These are phyloP conservation scores for Eretmochelys imbricata DNA, from an alignment of 2,113 vertebrate genomes.

Conservation along the genomic window DNA sequence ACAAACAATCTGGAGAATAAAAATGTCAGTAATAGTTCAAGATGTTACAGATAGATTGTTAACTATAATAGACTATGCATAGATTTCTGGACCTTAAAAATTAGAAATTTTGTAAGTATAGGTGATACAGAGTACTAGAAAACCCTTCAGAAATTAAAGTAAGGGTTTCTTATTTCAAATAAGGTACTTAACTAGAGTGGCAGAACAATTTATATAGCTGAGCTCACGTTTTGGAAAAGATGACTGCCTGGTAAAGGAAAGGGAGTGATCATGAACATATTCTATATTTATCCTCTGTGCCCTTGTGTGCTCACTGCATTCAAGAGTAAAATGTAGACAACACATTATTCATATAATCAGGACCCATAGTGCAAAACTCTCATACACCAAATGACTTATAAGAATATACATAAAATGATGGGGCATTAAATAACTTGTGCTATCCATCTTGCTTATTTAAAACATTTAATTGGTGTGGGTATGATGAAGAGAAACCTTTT, in stretches of 20 bases:
- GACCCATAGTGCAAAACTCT: background rate
- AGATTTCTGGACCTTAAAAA: background rate
- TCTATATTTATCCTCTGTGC: slow-evolving; percentile 74
- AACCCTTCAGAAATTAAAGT: background rate
- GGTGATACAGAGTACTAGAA: background rate
- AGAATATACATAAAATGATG: slow-evolving; percentile 3
- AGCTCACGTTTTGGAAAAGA: slow-evolving; percentile 75
- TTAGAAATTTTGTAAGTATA: background rate
- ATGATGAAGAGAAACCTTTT: background rate
- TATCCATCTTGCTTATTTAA: background rate
- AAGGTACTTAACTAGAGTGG: background rate
- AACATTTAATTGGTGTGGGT: background rate
- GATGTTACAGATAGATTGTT: background rate
- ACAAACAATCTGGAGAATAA: background rate
- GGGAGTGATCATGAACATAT: slow-evolving; percentile 37
- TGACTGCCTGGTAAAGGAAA: slow-evolving; percentile 52
- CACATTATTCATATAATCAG: slow-evolving; percentile 48
- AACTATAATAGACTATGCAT: background rate
- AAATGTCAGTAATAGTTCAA: background rate
- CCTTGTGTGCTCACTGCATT: slow-evolving; percentile 59
- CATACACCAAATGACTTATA: slow-evolving; percentile 15
- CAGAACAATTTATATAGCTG: slow-evolving; percentile 36
- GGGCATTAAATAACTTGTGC: background rate
- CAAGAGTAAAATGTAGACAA: slow-evolving; percentile 27
- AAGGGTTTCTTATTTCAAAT: background rate